Percentiles rank a stretch among this genome's conserved stretches.
phyloP scores from a whole-genome alignment of 2,797 vertebrate genomes.

The Melanotaenia parkinsoni region DNA sequence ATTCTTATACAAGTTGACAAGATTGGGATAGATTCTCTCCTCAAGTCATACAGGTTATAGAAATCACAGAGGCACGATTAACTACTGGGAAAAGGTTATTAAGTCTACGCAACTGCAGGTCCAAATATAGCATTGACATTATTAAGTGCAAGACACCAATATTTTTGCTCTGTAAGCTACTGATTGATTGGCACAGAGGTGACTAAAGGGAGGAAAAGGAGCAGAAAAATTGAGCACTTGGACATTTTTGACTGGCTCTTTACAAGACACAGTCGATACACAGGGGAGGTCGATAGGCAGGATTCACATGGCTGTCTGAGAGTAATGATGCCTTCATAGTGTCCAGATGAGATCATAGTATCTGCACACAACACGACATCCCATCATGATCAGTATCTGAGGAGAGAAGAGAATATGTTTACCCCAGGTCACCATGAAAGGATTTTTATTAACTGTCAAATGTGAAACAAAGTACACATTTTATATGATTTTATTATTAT shows the following conservation, averaged over 20 bases:
- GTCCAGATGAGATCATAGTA: slow-evolving; percentile 20
- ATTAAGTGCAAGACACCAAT: slow-evolving; percentile 35
- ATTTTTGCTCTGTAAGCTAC: slow-evolving; percentile 30
- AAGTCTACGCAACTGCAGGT: slow-evolving; percentile 24
- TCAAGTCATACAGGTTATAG: slow-evolving; percentile 15
- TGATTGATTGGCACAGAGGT: slow-evolving; percentile 39
- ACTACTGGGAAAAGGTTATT: slow-evolving; percentile 22
- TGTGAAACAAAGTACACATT: neutral
- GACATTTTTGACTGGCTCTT: slow-evolving; percentile 53
- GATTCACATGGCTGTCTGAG: slow-evolving; percentile 31
- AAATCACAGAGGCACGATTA: slow-evolving; percentile 42
- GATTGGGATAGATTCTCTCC: slow-evolving; percentile 22
- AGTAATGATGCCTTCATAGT: slow-evolving; percentile 44
- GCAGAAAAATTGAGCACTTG: slow-evolving; percentile 42
- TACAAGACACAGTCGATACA: slow-evolving; percentile 50
- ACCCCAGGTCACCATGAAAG: slow-evolving; percentile 15
- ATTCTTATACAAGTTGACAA: slow-evolving; percentile 25
- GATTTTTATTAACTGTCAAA: neutral
- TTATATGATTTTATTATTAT: neutral
- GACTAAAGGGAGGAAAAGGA: slow-evolving; percentile 13
- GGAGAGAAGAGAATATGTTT: slow-evolving; percentile 49
- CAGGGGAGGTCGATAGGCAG: slow-evolving; percentile 46
- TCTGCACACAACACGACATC: slow-evolving; percentile 26
- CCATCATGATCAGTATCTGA: slow-evolving; percentile 74
- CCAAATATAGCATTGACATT: slow-evolving; percentile 41